phyloP scores from a whole-genome alignment of 2,113 vertebrate species.

The Ictidomys tridecemlineatus region DNA sequence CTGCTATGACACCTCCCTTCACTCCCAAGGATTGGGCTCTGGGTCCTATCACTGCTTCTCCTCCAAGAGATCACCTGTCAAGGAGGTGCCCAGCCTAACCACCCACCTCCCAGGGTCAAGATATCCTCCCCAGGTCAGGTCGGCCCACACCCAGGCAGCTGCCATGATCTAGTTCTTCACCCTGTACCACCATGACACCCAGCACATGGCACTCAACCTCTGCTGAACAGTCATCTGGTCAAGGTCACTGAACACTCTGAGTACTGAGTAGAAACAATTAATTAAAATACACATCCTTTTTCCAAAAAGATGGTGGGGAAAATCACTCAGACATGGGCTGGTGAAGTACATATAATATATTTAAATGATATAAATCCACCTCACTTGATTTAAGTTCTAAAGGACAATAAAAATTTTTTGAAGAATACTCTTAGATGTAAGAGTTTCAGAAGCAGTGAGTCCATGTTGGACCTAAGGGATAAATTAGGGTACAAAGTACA shows the following conservation, averaged over 20 bases:
- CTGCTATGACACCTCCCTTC: not conserved
- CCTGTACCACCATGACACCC: not conserved
- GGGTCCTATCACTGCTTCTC: not conserved
- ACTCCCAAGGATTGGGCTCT: not conserved
- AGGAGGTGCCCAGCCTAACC: too few relatives aligned
- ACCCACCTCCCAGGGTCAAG: not conserved
- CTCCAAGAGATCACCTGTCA: not conserved
- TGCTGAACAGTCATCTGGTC: not conserved
- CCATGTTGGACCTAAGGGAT: not conserved
- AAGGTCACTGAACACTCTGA: slow-evolving; percentile 5
- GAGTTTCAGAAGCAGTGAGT: not conserved
- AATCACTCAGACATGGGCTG: not conserved
- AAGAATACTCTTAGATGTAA: not conserved
- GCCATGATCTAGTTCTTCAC: not conserved
- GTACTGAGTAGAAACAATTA: not conserved
- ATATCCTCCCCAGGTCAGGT: not conserved
- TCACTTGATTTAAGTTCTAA: not conserved
- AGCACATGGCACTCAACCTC: not conserved
- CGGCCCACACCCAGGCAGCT: not conserved
- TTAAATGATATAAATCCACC: not conserved
- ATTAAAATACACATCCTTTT: not conserved
- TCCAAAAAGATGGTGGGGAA: not conserved
- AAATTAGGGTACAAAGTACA: not conserved
- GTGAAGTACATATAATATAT: not conserved
- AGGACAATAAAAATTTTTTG: not conserved